Evolutionary conservation across 2,797 vertebrate species (phyloP).

Genomic region (Anabacerthia variegaticeps): DNA sequence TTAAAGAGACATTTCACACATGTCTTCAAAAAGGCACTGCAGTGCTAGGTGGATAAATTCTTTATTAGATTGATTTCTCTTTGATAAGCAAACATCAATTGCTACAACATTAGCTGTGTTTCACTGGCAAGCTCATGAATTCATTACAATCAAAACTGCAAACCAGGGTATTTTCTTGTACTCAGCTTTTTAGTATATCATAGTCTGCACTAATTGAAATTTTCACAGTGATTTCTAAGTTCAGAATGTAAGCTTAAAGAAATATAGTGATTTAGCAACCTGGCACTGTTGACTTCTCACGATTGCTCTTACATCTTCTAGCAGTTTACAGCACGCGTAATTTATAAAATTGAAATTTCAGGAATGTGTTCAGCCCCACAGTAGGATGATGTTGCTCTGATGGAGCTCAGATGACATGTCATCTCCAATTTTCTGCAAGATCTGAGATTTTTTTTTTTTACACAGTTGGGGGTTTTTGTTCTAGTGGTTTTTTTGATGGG

Average conservation of each 20-base stretch:
- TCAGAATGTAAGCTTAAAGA: not conserved
- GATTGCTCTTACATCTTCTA: not conserved
- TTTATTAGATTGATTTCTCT: not conserved
- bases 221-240: not conserved
- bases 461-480: not conserved
- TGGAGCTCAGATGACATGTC: not conserved
- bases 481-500: not conserved
- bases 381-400: not conserved
- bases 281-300: not conserved
- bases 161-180: not conserved
- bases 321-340: not conserved
- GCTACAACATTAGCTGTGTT: not conserved
- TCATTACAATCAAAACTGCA: not conserved
- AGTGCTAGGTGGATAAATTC: not conserved
- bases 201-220: not conserved
- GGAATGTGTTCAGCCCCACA: not conserved
- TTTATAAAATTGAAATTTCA: not conserved
- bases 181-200: not conserved
- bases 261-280: not conserved
- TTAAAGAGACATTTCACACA: not conserved
- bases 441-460: not conserved
- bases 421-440: constrained; percentile 8
- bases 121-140: not conserved
- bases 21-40: not conserved
- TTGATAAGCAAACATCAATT: not conserved